A percentile compares a stretch with the other conserved stretches of the same genome.
Conservation (phyloP, 2,113 vertebrate species). For the Polypterus senegalus region DNA sequence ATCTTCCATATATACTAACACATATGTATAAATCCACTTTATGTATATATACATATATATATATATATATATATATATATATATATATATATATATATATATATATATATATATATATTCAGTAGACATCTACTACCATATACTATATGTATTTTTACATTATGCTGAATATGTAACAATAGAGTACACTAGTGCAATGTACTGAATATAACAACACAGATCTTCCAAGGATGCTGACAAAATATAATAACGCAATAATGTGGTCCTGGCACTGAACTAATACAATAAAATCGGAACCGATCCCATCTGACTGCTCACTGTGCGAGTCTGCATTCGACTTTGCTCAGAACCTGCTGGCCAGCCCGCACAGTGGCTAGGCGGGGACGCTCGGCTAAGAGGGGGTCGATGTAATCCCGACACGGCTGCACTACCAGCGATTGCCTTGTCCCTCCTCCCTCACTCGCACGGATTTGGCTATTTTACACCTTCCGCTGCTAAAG, state of each 20-base stretch:
- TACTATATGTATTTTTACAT: too few species aligned
- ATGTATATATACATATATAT: not conserved
- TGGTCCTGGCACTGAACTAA: too few species aligned
- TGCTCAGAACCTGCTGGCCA: too few species aligned
- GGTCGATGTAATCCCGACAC: not conserved
- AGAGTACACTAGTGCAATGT: too few species aligned
- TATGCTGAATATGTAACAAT: too few species aligned
- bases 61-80: not conserved
- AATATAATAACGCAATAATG: too few species aligned
- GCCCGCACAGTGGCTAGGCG: too few species aligned
- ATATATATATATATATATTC: not conserved
- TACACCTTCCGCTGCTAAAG: not conserved
- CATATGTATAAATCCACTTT: too few species aligned
- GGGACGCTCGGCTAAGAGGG: not conserved
- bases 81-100: constrained; percentile 1
- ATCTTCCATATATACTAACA: too few species aligned
- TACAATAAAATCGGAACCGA: not conserved
- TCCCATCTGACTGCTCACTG: not conserved
- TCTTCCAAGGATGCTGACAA: too few species aligned
- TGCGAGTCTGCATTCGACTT: not conserved
- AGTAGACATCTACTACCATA: not conserved
- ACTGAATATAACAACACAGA: too few species aligned
- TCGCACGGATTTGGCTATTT: not conserved
- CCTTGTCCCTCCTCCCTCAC: not conserved
- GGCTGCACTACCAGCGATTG: not conserved